Evolutionary conservation across 1,140 invertebrate species (phyloP).

Genomic region (Psilanteris sp.): DNA sequence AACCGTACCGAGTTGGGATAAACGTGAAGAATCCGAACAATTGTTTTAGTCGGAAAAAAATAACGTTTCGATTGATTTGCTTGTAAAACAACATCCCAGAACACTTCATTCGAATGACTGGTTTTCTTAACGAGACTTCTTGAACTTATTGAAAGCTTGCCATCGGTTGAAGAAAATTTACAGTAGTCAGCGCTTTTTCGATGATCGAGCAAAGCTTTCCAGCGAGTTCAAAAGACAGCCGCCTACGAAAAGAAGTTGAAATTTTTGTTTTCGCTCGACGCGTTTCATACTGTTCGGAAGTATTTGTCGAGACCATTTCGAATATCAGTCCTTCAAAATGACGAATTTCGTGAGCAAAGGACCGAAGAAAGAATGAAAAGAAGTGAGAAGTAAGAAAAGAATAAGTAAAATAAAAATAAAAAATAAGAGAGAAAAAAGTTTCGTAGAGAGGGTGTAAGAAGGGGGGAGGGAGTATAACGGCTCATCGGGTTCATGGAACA

Average conservation of each 20-base stretch:
- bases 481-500: constrained; percentile 37
- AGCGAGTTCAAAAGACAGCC: constrained; percentile 12
- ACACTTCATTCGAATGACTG: constrained; percentile 23
- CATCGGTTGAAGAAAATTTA: constrained; percentile 14
- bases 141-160: constrained; percentile 24
- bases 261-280: constrained; percentile 8
- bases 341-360: neutral
- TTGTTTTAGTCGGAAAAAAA: no score
- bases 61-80: constrained; percentile 17
- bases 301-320: neutral
- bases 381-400: neutral
- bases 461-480: constrained; percentile 36
- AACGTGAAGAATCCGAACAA: no score
- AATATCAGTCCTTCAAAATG: neutral
- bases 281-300: neutral
- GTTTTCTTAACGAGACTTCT: constrained; percentile 28
- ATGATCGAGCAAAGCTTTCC: constrained; percentile 26
- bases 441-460: neutral
- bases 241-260: constrained; percentile 2
- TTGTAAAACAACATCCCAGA: constrained; percentile 22
- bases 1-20: no score
- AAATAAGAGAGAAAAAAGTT: neutral
- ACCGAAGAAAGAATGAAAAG: neutral
- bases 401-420: constrained; percentile 4
- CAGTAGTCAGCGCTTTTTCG: constrained; percentile 36